A percentile compares a stretch with the other conserved stretches of the same genome.
Conservation (phyloP, 1,140 invertebrate genomes). For the Camponotus floridanus region DNA sequence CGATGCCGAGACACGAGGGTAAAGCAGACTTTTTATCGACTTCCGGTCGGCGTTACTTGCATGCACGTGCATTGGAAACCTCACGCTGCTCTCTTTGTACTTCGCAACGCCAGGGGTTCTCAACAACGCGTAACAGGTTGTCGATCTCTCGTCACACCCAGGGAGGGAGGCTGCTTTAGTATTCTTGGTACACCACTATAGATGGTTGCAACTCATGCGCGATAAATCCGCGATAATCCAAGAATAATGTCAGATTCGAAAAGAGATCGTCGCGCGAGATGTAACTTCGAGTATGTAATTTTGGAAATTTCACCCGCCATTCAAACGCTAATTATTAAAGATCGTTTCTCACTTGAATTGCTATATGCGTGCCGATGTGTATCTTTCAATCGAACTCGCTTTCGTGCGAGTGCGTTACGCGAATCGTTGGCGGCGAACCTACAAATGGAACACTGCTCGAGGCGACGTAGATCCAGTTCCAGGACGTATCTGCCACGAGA, state of each 20-base stretch:
- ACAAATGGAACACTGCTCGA: slow-evolving; percentile 34
- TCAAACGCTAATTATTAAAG: slow-evolving; percentile 17
- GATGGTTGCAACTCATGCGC: background rate
- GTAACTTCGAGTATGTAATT: background rate
- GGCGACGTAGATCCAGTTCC: slow-evolving; percentile 36
- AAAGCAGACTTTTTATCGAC: slow-evolving; percentile 86
- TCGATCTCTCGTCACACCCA: slow-evolving; percentile 56
- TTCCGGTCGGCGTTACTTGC: slow-evolving; percentile 85
- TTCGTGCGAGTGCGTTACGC: background rate
- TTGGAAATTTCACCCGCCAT: too few species aligned
- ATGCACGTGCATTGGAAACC: slow-evolving; percentile 82
- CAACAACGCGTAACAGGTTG: slow-evolving; percentile 79
- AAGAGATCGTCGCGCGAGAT: background rate
- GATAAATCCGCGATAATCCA: slow-evolving; percentile 35
- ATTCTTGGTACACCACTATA: slow-evolving; percentile 6
- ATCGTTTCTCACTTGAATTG: background rate
- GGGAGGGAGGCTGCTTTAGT: background rate
- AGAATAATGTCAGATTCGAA: background rate
- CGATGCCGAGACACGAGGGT: slow-evolving; percentile 85
- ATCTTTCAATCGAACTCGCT: background rate
- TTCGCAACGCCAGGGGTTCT: slow-evolving; percentile 78
- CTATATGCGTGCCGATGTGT: background rate
- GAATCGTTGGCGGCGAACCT: background rate
- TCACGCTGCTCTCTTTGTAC: slow-evolving; percentile 81
- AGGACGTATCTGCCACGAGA: slow-evolving; percentile 33